Evolutionary conservation across 1,140 invertebrate genomes (phyloP).

Genomic region (Neuroterus valhalla): DNA sequence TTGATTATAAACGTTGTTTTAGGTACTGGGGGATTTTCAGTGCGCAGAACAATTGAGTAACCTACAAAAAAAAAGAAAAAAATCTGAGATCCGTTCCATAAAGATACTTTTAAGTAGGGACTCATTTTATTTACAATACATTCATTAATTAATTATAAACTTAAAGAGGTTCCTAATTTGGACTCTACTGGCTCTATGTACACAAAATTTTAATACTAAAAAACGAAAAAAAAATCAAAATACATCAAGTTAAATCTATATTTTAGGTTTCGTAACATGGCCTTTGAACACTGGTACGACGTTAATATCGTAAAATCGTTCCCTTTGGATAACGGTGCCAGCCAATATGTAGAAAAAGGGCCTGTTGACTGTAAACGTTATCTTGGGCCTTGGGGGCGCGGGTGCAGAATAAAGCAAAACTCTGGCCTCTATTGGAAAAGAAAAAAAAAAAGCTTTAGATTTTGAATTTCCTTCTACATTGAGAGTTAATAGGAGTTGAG

Average conservation of each 20-base stretch:
- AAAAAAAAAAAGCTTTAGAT: conserved; percentile 4
- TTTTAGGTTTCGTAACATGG: conserved; percentile 1
- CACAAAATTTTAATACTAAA: neutral
- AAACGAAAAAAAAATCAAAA: neutral
- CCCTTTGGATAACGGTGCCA: neutral
- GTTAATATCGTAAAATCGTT: conserved; percentile 8
- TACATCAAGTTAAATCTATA: conserved; percentile 17
- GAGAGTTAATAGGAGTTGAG: neutral
- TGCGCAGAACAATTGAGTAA: neutral
- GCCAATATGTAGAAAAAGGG: conserved; percentile 28
- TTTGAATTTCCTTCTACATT: conserved; percentile 6
- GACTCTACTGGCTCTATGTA: neutral
- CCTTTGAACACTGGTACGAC: neutral
- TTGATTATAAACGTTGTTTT: conserved; percentile 2
- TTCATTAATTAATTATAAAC: no score
- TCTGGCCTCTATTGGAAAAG: conserved; percentile 1
- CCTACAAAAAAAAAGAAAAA: conserved; percentile 6
- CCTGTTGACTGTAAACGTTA: conserved; percentile 25
- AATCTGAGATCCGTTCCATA: no score
- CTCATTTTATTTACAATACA: no score
- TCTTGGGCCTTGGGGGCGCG: neutral
- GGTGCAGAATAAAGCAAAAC: neutral
- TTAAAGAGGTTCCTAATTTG: no score
- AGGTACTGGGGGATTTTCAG: conserved; percentile 1
- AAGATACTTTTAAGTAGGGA: no score